A percentile compares a stretch with the other conserved stretches of the same genome.
phyloP scores from a whole-genome alignment of 2,113 vertebrate genomes.

The Clinocottus analis region DNA sequence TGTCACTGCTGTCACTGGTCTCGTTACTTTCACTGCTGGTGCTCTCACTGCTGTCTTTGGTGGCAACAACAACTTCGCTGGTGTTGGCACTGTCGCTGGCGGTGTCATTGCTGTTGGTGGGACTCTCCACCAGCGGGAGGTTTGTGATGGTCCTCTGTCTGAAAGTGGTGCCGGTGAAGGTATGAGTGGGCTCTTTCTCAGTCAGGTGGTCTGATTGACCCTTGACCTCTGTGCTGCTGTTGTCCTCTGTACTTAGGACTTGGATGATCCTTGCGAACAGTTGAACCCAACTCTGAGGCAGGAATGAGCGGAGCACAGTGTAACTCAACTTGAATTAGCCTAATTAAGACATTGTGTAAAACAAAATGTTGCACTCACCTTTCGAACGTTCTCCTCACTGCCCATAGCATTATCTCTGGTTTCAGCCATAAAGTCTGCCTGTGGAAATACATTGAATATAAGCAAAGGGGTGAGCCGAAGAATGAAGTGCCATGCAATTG shows the following conservation, averaged over 20 bases:
- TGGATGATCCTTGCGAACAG: constrained; percentile 44
- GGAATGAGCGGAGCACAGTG: not conserved
- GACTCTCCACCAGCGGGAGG: constrained; percentile 17
- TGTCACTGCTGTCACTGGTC: constrained; percentile 67
- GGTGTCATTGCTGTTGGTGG: constrained; percentile 43
- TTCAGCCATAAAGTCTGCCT: constrained; percentile 55
- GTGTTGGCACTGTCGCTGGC: constrained; percentile 53
- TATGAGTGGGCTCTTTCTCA: not conserved
- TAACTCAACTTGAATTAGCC: constrained; percentile 9
- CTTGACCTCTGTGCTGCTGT: constrained; percentile 56
- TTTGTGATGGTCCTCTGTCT: constrained; percentile 2
- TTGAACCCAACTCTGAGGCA: constrained; percentile 58
- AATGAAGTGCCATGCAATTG: not conserved
- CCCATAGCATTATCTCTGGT: constrained; percentile 74
- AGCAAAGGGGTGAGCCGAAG: not conserved
- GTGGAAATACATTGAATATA: constrained; percentile 3
- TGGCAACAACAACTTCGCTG: not conserved
- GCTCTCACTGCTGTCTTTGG: constrained; percentile 46
- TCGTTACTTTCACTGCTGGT: constrained; percentile 63
- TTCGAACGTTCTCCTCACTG: constrained; percentile 76
- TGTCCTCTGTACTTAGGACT: constrained; percentile 61
- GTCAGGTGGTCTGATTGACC: constrained; percentile 26
- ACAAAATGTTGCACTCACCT: constrained; percentile 46
- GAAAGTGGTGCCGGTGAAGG: not conserved
- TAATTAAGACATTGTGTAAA: not conserved